Percentiles rank a stretch among this genome's conserved stretches.
Evolutionary conservation across 2,113 vertebrate species (phyloP).

Genomic region (Actenoides lindsayi): DNA sequence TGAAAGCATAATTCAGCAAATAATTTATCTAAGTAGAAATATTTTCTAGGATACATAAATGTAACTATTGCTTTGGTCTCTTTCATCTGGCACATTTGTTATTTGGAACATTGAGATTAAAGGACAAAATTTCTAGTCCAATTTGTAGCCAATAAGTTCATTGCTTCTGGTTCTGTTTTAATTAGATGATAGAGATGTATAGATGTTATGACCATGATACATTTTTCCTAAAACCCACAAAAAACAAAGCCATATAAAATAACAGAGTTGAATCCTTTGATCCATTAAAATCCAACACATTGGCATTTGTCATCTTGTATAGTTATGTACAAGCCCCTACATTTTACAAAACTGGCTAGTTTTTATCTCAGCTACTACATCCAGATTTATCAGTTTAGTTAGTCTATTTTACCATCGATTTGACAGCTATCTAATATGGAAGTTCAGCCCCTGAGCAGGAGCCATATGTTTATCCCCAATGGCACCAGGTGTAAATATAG

Average conservation of each 20-base stretch:
- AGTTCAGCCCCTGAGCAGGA: neutral
- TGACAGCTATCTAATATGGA: neutral
- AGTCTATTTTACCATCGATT: neutral
- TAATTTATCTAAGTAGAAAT: neutral
- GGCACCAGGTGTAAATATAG: neutral
- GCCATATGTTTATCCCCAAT: neutral
- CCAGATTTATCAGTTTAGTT: neutral
- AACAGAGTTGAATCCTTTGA: constrained; percentile 25
- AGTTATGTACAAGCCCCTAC: neutral
- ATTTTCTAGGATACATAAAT: neutral
- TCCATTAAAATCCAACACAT: constrained; percentile 11
- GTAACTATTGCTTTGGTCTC: neutral
- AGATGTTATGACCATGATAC: neutral
- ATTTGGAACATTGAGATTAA: neutral
- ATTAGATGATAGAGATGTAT: neutral
- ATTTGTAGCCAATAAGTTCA: constrained; percentile 2
- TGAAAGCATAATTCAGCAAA: neutral
- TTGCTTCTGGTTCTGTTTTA: constrained; percentile 33
- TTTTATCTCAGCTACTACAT: neutral
- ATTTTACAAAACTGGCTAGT: neutral
- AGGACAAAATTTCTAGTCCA: constrained; percentile 32
- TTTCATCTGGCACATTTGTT: neutral
- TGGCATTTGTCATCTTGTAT: neutral
- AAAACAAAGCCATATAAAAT: constrained; percentile 25
- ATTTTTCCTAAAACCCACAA: constrained; percentile 42